These are phyloP conservation scores for Phlogophora meticulosa DNA, from an alignment of 2,888 invertebrate species.

Conservation along the genomic window DNA sequence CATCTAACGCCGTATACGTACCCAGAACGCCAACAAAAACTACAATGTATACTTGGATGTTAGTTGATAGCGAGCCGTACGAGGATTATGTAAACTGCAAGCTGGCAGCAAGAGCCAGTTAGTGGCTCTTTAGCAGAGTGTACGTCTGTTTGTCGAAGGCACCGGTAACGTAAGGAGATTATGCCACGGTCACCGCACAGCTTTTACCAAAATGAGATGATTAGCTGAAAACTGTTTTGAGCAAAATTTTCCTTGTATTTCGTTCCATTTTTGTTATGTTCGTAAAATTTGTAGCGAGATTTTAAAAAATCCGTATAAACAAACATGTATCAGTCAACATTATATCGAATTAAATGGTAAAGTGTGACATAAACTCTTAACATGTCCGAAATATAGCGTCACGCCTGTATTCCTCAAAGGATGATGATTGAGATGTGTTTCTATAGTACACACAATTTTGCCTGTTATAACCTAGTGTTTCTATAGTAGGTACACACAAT, in stretches of 20 bases:
- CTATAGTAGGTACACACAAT: too few species aligned
- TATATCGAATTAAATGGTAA: too few species aligned
- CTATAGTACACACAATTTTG: too few species aligned
- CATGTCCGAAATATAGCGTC: too few species aligned
- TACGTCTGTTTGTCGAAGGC: conserved; percentile 60
- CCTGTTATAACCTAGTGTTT: too few species aligned
- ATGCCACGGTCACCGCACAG: conserved; percentile 42
- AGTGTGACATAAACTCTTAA: too few species aligned
- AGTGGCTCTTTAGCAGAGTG: conserved; percentile 68
- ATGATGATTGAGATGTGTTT: too few species aligned
- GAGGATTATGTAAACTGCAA: conserved; percentile 73
- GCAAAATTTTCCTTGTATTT: conserved; percentile 5
- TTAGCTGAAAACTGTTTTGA: conserved; percentile 34
- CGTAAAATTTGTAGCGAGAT: too few species aligned
- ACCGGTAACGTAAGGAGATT: conserved; percentile 44
- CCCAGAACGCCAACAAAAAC: conserved; percentile 24
- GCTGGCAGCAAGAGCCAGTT: conserved; percentile 64
- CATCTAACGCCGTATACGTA: conserved; percentile 10
- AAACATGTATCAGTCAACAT: too few species aligned
- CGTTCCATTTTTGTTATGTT: conserved; percentile 13
- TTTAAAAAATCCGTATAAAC: too few species aligned
- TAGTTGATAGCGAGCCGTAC: conserved; percentile 52
- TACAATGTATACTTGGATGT: conserved; percentile 50
- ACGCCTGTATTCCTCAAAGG: too few species aligned
- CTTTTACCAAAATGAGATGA: conserved; percentile 53